A percentile compares a stretch with the other conserved stretches of the same genome.
These are phyloP conservation scores for Limulus polyphemus DNA, from an alignment of 2,888 invertebrate species.

Conservation along the genomic window DNA sequence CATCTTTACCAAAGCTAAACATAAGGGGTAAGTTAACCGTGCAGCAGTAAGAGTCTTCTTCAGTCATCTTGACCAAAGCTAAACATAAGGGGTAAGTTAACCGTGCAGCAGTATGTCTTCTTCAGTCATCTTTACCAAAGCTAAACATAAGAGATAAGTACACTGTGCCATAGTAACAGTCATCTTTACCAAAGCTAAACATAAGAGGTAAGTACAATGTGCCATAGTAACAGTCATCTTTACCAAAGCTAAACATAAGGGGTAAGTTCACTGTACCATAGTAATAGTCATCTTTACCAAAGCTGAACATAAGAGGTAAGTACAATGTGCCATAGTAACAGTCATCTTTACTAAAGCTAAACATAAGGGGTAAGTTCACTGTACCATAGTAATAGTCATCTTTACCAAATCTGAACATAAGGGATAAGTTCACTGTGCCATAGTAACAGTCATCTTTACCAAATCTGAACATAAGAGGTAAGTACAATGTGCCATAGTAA, in stretches of 20 bases:
- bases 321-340: background rate
- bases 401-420: too few relatives aligned
- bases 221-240: background rate
- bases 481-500: too few relatives aligned
- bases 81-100: slow-evolving; percentile 57
- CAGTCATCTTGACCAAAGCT: slow-evolving; percentile 57
- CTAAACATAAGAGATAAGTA: background rate
- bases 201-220: background rate
- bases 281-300: background rate
- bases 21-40: slow-evolving; percentile 54
- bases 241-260: background rate
- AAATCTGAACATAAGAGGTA: too few relatives aligned
- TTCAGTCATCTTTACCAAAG: background rate
- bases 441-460: too few relatives aligned
- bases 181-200: background rate
- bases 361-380: too few relatives aligned
- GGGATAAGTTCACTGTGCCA: too few relatives aligned
- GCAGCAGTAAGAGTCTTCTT: slow-evolving; percentile 57
- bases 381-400: background rate
- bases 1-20: slow-evolving; percentile 59
- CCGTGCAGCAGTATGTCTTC: too few relatives aligned
- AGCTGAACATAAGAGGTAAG: background rate
- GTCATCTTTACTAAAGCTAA: too few relatives aligned
- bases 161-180: background rate
- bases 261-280: background rate